A percentile compares a stretch with the other conserved stretches of the same genome.
Evolutionary conservation across 2,113 vertebrate genomes (phyloP).

Genomic region (Cyprinodon variegatus): DNA sequence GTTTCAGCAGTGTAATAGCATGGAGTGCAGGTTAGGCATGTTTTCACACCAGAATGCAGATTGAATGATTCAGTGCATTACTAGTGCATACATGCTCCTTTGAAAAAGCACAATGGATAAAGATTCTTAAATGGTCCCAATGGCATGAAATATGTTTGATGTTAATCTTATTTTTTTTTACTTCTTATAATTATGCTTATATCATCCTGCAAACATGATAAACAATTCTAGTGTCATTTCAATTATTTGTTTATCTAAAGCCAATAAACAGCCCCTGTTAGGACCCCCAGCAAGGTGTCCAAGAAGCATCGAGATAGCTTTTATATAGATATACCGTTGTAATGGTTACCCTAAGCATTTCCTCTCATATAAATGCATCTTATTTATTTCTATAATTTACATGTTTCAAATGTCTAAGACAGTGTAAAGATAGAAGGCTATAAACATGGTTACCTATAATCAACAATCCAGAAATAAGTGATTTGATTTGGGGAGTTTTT

Average conservation of each 20-base stretch:
- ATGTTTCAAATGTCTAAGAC: no score
- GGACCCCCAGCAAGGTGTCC: neutral
- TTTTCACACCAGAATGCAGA: constrained; percentile 32
- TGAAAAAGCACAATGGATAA: neutral
- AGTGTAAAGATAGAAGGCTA: no score
- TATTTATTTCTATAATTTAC: no score
- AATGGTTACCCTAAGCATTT: no score
- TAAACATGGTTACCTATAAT: no score
- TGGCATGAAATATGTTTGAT: neutral
- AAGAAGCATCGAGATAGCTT: neutral
- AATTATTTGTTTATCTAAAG: neutral
- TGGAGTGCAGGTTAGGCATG: constrained; percentile 35
- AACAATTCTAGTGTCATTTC: neutral
- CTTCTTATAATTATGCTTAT: neutral
- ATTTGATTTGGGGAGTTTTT: no score
- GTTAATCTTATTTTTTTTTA: neutral
- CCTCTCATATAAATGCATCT: neutral
- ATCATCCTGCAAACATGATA: neutral
- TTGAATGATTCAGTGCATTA: constrained; percentile 9
- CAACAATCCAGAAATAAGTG: no score
- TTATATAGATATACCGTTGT: no score
- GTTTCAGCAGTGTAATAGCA: constrained; percentile 52
- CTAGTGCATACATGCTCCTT: neutral
- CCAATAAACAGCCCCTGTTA: no score
- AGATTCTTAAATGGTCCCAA: neutral